These are phyloP conservation scores for Cyclargus thomasi DNA, from an alignment of 1,140 invertebrate genomes.

Conservation along the genomic window DNA sequence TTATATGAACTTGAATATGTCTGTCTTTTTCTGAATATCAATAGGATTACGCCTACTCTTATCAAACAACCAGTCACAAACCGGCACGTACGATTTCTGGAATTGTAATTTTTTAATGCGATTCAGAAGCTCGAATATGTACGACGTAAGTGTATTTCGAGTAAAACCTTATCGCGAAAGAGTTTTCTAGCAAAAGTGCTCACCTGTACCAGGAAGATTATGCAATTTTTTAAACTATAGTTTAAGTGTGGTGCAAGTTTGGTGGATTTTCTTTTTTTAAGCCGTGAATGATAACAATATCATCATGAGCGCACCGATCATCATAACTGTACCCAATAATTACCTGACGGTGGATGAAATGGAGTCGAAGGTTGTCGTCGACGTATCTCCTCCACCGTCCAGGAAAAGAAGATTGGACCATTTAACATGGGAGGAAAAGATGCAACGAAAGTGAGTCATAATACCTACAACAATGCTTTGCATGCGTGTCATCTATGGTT, in stretches of 20 bases:
- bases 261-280: slow-evolving; percentile 40
- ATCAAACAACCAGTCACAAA: slow-evolving; percentile 47
- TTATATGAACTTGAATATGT: background rate
- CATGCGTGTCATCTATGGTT: slow-evolving; percentile 38
- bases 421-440: slow-evolving; percentile 87
- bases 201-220: slow-evolving; percentile 25
- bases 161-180: slow-evolving; percentile 46
- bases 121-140: slow-evolving; percentile 53
- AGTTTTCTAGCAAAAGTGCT: slow-evolving; percentile 44
- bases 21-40: slow-evolving; percentile 31
- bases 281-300: slow-evolving; percentile 18
- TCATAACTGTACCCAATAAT: slow-evolving; percentile 75
- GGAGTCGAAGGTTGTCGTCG: slow-evolving; percentile 64
- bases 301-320: slow-evolving; percentile 70
- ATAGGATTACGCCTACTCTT: slow-evolving; percentile 36
- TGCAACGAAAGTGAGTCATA: slow-evolving; percentile 85
- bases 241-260: slow-evolving; percentile 34
- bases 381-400: slow-evolving; percentile 59
- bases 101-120: slow-evolving; percentile 41
- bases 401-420: slow-evolving; percentile 85
- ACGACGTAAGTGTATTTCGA: slow-evolving; percentile 51
- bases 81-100: slow-evolving; percentile 62
- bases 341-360: slow-evolving; percentile 74
- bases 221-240: slow-evolving; percentile 29
- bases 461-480: slow-evolving; percentile 12